Percentiles rank a stretch among this genome's conserved stretches.
phyloP scores from a whole-genome alignment of 2,888 invertebrate species.

The Lepidochrysops patricia region DNA sequence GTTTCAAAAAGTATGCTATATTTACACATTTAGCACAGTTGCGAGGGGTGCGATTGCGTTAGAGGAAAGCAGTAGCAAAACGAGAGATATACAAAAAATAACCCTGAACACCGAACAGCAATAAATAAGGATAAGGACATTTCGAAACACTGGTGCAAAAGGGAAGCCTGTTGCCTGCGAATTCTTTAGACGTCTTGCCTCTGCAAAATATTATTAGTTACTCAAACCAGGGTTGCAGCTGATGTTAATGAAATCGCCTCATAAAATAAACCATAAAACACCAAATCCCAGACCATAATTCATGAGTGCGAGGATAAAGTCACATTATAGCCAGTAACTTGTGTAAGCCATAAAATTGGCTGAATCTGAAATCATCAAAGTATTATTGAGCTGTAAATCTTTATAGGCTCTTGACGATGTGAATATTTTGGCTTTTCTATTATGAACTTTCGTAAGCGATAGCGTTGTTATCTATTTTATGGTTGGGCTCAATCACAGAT shows the following conservation, averaged over 20 bases:
- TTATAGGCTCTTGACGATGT: slow-evolving; percentile 35
- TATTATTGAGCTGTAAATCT: slow-evolving; percentile 67
- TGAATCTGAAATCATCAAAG: slow-evolving; percentile 68
- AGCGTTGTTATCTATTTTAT: slow-evolving; percentile 20
- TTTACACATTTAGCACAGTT: no score
- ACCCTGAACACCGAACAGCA: no score
- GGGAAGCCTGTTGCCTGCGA: no score
- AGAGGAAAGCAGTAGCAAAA: no score
- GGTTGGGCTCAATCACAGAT: slow-evolving; percentile 7
- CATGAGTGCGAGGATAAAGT: slow-evolving; percentile 13
- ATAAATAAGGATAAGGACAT: no score
- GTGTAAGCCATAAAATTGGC: slow-evolving; percentile 60
- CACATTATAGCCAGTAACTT: slow-evolving; percentile 60
- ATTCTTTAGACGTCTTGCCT: no score
- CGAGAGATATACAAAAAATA: no score
- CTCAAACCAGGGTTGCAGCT: background rate
- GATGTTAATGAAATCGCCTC: background rate
- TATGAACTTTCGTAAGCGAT: slow-evolving; percentile 26
- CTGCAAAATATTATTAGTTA: no score
- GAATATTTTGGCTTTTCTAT: slow-evolving; percentile 55
- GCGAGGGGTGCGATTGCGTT: no score
- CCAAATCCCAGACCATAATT: slow-evolving; percentile 6
- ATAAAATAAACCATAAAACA: slow-evolving; percentile 21
- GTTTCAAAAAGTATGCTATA: no score
- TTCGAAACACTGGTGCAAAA: no score